Base-by-base conservation (phyloP, 2,888 invertebrate species). In the Cerastis leucographa region DNA sequence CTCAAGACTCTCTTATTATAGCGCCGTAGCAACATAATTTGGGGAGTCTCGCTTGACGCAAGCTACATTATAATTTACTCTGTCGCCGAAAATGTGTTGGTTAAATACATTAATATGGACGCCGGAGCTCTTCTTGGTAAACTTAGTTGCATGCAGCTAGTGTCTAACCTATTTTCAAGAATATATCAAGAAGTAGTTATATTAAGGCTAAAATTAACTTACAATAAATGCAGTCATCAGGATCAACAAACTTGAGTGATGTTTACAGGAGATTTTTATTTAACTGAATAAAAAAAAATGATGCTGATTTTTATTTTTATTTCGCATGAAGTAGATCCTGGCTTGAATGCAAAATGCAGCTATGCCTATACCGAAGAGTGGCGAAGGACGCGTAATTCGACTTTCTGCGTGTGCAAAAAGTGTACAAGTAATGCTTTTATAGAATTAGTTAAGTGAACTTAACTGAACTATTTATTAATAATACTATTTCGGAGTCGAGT, bases 51-150 rank as follows among this genome's bases (percentile, higher is more conserved):
- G 77, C 56, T 69, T 40, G 49, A 69, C 82, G 51, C 74, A 40
- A 62, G 77, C 56, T 65, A 59, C 40, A 80, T 80, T 76, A 82
- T 80, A 82, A 80, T 76, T 59, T 59, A 51, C 56, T 51, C 51
- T 46, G 54, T 46, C 64, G 76, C 56, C 65, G 79, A 76, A 65
- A 69, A 69, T 82, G 77, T 82, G 56, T 82, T 59, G 65, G 49
- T 82, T 76, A 65, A 65, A 83, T 59, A 76, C 68, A 76, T 69
- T 69, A 80, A 69, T 80, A 82, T 76, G 76, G 42, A 77, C 56
- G 83, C 25, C 51, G 17, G 59, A 49, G 83, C 83, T 65, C 56
- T 69, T 76, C 68, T 59, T 54, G 83, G 35, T 42, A 68, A 81
- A 76, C 66, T 76, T 67, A 29, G 29, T 81, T 68, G 67, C 64